A percentile compares a stretch with the other conserved stretches of the same genome.
Evolutionary conservation across 2,113 vertebrate genomes (phyloP).

Genomic region (Triplophysa dalaica): DNA sequence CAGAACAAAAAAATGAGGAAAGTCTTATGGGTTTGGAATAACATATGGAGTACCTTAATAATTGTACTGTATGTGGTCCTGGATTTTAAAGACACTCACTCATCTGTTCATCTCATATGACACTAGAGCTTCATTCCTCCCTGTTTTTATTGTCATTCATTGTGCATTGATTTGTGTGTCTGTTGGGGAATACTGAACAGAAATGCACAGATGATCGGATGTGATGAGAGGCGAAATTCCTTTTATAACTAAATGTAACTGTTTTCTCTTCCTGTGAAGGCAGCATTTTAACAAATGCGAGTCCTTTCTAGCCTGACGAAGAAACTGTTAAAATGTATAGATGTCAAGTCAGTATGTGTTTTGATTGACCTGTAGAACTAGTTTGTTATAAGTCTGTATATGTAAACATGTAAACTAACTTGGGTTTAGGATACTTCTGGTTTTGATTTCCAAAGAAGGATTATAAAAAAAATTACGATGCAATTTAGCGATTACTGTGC

Average conservation of each 20-base stretch:
- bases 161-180: slow-evolving; percentile 13
- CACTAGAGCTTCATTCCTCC: background rate
- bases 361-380: slow-evolving; percentile 51
- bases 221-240: background rate
- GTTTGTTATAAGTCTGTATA: slow-evolving; percentile 38
- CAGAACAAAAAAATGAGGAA: too few species aligned
- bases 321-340: slow-evolving; percentile 62
- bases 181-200: background rate
- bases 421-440: slow-evolving; percentile 31
- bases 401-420: slow-evolving; percentile 40
- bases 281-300: slow-evolving; percentile 50
- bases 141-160: background rate
- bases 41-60: background rate
- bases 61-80: background rate
- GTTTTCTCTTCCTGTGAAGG: slow-evolving; percentile 50
- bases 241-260: slow-evolving; percentile 46
- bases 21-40: background rate
- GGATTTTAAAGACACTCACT: background rate
- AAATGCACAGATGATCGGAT: slow-evolving; percentile 34
- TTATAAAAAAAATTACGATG: background rate
- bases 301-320: slow-evolving; percentile 62
- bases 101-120: background rate
- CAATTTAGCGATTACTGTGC: background rate
- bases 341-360: slow-evolving; percentile 45
- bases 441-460: slow-evolving; percentile 7